Base-by-base conservation (phyloP, 2,888 invertebrate species). In the Stratiomys singularior region DNA sequence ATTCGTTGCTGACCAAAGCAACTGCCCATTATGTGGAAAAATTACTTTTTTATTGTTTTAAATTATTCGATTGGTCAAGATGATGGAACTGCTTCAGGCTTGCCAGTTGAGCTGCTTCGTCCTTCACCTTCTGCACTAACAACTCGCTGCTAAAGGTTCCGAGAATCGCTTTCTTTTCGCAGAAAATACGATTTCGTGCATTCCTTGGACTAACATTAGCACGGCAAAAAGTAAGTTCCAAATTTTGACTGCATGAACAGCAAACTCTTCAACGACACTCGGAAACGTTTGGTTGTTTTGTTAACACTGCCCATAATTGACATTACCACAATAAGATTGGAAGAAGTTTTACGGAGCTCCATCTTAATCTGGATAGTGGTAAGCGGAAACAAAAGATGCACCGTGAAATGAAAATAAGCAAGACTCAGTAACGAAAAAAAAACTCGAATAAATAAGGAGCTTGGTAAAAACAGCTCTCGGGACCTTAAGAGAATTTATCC, bases 31-130 rank as follows among this genome's bases (percentile, higher is more conserved):
- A 74, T 60, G 37, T 58, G 74, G 58, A 74, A 58, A 46, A 44
- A 74, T 58, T 58, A 74, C 74, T 74, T 74, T 74, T 74, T 74
- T 74, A 74, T 74, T 74, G 74, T 74, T 74, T 74, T 58, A 74
- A 74, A 74, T 74, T 74, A 52, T 58, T 58, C 37, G 60, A 74
- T 69, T 44, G 46, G 23, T 21, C 47, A 25, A 18, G 60, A 60
- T 25, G 69, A 30, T 69, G 47, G 47, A 9, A 37, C 37, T 9
- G 44, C 21, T 47, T 18, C 15, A 23, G 69, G 44, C 69, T 69
- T 69, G 69, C 69, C 69, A 47, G 15, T 69, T 46, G 15, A n/a
- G 47, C 25, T 9, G 66, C 21, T 15, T 9, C 15, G 52, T 3
- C 15, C 13, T 9, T 9, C 44, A 44, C 44, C 13, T 44, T 44